Conservation (phyloP, 2,888 invertebrate species). For the Nomada ferruginata region DNA sequence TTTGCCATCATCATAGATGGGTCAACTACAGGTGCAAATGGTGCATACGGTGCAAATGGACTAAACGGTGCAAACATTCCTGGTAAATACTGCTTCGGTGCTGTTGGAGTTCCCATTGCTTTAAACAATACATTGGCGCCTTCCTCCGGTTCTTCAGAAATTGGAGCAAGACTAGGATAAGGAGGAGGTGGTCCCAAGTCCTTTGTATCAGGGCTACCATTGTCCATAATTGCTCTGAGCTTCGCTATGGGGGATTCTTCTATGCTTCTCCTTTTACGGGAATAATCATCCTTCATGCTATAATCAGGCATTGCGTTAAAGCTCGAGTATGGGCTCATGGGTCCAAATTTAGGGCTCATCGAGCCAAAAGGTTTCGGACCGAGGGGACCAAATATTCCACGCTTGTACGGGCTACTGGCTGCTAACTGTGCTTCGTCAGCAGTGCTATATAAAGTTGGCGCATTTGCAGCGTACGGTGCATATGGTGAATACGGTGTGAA, state of each 20-base stretch:
- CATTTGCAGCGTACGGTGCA: slow-evolving; percentile 40
- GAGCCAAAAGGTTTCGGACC: slow-evolving; percentile 47
- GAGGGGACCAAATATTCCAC: slow-evolving; percentile 71
- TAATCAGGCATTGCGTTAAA: slow-evolving; percentile 38
- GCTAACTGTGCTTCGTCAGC: slow-evolving; percentile 7
- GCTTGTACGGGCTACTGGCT: slow-evolving; percentile 48
- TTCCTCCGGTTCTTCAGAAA: slow-evolving; percentile 73
- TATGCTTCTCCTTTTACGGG: slow-evolving; percentile 57
- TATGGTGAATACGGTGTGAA: slow-evolving; percentile 15
- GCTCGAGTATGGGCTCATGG: slow-evolving; percentile 40
- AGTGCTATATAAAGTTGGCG: slow-evolving; percentile 18
- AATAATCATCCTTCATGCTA: slow-evolving; percentile 20
- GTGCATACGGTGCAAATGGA: slow-evolving; percentile 73
- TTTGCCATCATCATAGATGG: slow-evolving; percentile 77
- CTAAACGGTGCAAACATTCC: slow-evolving; percentile 73
- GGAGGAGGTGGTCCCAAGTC: slow-evolving; percentile 69
- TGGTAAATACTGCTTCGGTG: slow-evolving; percentile 72
- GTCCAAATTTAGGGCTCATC: slow-evolving; percentile 45
- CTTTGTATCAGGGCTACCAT: slow-evolving; percentile 41
- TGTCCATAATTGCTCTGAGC: slow-evolving; percentile 42
- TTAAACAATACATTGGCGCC: slow-evolving; percentile 24
- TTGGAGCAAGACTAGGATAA: slow-evolving; percentile 74
- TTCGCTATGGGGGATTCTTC: slow-evolving; percentile 23
- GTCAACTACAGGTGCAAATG: slow-evolving; percentile 71
- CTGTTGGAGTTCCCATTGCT: slow-evolving; percentile 26